phyloP scores from a whole-genome alignment of 2,113 vertebrate species.

The Rhabdomys dilectus region DNA sequence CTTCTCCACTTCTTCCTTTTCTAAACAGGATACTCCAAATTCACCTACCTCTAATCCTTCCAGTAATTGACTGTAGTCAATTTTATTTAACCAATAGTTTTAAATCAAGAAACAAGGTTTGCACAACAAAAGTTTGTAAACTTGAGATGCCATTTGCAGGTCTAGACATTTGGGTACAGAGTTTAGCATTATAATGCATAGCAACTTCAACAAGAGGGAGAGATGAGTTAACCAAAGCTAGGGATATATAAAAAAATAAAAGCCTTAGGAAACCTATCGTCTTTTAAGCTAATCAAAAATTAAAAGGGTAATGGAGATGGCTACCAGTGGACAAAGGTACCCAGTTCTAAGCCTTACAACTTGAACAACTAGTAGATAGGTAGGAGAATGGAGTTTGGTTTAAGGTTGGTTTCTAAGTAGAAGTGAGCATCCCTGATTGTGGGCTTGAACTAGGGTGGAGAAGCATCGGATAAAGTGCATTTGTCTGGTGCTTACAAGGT shows the following conservation, averaged over 20 bases:
- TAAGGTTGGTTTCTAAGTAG: background rate
- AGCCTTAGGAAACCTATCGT: background rate
- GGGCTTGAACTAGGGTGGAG: background rate
- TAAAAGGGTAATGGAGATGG: background rate
- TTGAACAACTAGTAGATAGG: background rate
- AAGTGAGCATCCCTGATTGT: background rate
- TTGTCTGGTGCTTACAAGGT: background rate
- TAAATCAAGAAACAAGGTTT: too few relatives aligned
- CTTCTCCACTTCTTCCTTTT: too few relatives aligned
- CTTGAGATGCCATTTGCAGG: too few relatives aligned
- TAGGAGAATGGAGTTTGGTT: background rate
- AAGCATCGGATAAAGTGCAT: fast-evolving
- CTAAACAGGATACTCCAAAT: too few relatives aligned
- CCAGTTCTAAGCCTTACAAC: background rate
- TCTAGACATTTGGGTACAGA: too few relatives aligned
- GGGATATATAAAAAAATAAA: background rate
- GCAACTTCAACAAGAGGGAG: too few relatives aligned
- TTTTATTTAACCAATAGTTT: too few relatives aligned
- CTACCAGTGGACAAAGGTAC: background rate
- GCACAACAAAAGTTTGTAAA: too few relatives aligned
- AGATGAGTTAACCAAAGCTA: background rate
- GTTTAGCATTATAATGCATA: too few relatives aligned
- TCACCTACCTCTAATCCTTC: too few relatives aligned
- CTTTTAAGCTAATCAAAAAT: background rate
- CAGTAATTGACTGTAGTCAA: too few relatives aligned